phyloP scores from a whole-genome alignment of 2,113 vertebrate species.

The Mastomys coucha region DNA sequence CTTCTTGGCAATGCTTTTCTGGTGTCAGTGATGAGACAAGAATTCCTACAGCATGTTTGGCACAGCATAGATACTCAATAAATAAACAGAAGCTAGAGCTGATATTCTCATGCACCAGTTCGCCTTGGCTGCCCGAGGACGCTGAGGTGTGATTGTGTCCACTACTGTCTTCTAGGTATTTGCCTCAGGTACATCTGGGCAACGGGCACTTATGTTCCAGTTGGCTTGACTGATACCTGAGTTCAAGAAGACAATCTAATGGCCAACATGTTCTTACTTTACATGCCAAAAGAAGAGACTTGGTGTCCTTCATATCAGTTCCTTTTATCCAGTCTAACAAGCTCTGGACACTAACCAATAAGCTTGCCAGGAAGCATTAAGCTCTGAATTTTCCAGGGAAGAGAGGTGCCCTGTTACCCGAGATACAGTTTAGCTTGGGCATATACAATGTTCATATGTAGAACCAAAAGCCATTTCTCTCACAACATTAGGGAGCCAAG shows the following conservation, averaged over 20 bases:
- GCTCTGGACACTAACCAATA: not conserved
- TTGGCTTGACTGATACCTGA: not conserved
- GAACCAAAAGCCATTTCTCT: not conserved
- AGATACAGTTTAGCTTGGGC: not conserved
- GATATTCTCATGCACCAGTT: not conserved
- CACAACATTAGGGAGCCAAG: not conserved
- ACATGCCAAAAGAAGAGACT: not conserved
- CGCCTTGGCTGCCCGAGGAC: not conserved
- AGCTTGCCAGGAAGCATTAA: conserved; percentile 45
- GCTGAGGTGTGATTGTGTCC: not conserved
- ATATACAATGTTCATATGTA: not conserved
- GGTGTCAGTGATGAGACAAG: not conserved
- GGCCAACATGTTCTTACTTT: not conserved
- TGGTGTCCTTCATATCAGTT: not conserved
- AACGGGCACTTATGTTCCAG: not conserved
- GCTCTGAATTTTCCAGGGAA: conserved; percentile 37
- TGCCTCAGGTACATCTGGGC: not conserved
- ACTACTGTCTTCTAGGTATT: not conserved
- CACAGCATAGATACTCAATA: not conserved
- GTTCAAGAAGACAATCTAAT: not conserved
- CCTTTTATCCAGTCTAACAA: conserved; percentile 9
- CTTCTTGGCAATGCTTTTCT: conserved; percentile 25
- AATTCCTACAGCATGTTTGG: not conserved
- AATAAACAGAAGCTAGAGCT: not conserved
- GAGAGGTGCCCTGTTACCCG: not conserved